These are phyloP conservation scores for Sepioteuthis lessoniana DNA, from an alignment of 2,888 invertebrate genomes.

Conservation along the genomic window DNA sequence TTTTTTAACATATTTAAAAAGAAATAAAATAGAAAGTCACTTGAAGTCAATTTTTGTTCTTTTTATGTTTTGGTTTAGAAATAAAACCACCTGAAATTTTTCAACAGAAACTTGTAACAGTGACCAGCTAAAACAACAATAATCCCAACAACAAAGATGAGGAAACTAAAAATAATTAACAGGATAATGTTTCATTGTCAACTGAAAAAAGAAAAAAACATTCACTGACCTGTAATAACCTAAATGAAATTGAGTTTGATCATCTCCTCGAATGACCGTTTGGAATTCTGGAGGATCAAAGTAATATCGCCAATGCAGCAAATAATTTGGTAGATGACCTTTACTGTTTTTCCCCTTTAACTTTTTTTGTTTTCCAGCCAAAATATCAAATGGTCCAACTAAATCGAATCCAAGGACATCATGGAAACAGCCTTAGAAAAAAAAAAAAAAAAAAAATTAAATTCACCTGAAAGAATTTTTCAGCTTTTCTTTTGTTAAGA, in stretches of 20 bases:
- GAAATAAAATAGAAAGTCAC: not conserved
- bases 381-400: constrained; percentile 91
- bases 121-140: too few relatives aligned
- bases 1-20: not conserved
- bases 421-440: constrained; percentile 79
- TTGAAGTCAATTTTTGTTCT: not conserved
- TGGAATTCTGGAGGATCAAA: constrained; percentile 97
- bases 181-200: not conserved
- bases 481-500: constrained; percentile 41
- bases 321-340: constrained; percentile 79
- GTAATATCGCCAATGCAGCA: constrained; percentile 91
- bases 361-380: constrained; percentile 76
- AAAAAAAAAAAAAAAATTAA: too few relatives aligned
- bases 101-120: too few relatives aligned
- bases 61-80: too few relatives aligned
- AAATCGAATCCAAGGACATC: constrained; percentile 81
- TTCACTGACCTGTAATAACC: constrained; percentile 85
- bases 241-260: constrained; percentile 85
- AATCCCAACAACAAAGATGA: too few relatives aligned
- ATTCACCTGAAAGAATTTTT: constrained; percentile 44
- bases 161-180: not conserved
- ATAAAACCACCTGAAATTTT: too few relatives aligned
- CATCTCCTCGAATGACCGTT: constrained; percentile 77
- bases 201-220: not conserved
- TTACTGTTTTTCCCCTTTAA: constrained; percentile 60